These are phyloP conservation scores for Orthonychiurus folsomi DNA, from an alignment of 2,888 invertebrate genomes.

Conservation along the genomic window DNA sequence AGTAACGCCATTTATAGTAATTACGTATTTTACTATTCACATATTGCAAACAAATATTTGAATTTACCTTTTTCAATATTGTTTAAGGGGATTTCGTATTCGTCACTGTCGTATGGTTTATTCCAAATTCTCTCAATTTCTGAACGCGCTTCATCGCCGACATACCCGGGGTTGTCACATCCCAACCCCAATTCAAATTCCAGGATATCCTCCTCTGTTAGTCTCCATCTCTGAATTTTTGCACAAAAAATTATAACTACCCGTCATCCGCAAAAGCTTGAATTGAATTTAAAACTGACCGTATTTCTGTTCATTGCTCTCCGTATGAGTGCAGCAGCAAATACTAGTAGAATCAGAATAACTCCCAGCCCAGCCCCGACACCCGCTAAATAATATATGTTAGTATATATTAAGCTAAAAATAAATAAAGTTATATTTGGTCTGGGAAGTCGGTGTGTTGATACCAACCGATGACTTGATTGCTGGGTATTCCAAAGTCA, in stretches of 20 bases:
- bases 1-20: too few relatives aligned
- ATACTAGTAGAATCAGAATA: neutral
- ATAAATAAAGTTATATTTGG: too few relatives aligned
- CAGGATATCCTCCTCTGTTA: neutral
- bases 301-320: neutral
- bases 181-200: neutral
- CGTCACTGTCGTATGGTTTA: neutral
- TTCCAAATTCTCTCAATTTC: neutral
- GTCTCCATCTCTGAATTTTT: neutral
- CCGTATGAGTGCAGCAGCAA: neutral
- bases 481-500: too few relatives aligned
- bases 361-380: neutral
- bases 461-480: too few relatives aligned
- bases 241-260: too few relatives aligned
- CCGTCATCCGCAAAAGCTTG: too few relatives aligned
- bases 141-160: neutral
- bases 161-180: too few relatives aligned
- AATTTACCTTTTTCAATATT: neutral
- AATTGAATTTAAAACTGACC: neutral
- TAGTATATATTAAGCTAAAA: too few relatives aligned
- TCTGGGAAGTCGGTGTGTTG: too few relatives aligned
- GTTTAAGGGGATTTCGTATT: neutral
- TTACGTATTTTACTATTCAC: too few relatives aligned
- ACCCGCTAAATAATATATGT: too few relatives aligned
- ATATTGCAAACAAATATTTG: neutral